Conservation (phyloP, 2,888 invertebrate genomes). For the Dryobota labecula region DNA sequence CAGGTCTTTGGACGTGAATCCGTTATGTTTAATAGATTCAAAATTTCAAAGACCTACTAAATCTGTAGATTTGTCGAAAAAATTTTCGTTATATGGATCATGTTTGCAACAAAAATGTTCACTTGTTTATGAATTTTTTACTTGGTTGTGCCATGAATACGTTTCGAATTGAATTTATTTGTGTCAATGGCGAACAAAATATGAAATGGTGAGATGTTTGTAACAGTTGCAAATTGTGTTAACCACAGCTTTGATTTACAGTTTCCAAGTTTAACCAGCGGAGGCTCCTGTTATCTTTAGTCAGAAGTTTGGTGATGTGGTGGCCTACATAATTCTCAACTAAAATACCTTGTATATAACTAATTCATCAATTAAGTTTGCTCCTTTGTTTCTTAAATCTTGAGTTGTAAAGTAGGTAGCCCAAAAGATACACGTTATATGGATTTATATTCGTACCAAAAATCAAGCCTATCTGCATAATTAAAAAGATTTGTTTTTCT, state of each 20-base stretch:
- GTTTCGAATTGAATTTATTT: slow-evolving; percentile 33
- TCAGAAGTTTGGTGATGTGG: slow-evolving; percentile 54
- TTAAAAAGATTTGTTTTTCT: background rate
- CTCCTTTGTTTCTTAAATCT: slow-evolving; percentile 34
- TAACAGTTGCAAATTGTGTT: slow-evolving; percentile 49
- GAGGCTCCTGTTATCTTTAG: slow-evolving; percentile 54
- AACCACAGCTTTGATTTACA: slow-evolving; percentile 58
- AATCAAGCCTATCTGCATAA: background rate
- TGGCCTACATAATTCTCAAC: slow-evolving; percentile 52
- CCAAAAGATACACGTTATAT: background rate
- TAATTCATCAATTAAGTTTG: slow-evolving; percentile 32
- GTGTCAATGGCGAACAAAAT: slow-evolving; percentile 25
- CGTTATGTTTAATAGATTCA: slow-evolving; percentile 52
- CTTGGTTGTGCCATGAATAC: slow-evolving; percentile 17
- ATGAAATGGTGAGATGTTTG: slow-evolving; percentile 40
- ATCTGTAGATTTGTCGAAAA: slow-evolving; percentile 42
- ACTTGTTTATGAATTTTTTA: slow-evolving; percentile 34
- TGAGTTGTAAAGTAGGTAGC: background rate
- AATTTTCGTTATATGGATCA: slow-evolving; percentile 43
- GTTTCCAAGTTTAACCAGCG: slow-evolving; percentile 54
- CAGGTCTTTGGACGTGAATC: slow-evolving; percentile 53
- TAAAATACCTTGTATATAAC: slow-evolving; percentile 41
- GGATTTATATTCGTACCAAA: background rate
- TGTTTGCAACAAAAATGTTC: slow-evolving; percentile 36
- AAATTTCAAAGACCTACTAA: slow-evolving; percentile 55